Base-by-base conservation (phyloP, 2,797 vertebrate genomes). In the Tokudaia tokunoshimensis region DNA sequence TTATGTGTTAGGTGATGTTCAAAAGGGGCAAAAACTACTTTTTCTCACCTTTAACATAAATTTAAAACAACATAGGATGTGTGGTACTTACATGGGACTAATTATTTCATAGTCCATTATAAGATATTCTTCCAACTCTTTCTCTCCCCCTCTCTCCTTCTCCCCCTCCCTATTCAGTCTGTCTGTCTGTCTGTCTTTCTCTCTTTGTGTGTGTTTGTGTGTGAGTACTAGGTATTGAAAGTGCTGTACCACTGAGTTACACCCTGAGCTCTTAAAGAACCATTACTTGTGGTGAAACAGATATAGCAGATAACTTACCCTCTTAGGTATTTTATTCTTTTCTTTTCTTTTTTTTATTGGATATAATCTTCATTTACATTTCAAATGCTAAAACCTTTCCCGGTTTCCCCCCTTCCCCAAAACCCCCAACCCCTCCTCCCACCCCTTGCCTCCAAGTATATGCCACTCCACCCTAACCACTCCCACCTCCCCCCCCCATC, bases 41-140 rank as follows among this genome's bases (percentile, higher is more conserved):
- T 85, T 89, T 59, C 8, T 82, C 20, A 37, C 85, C 44, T 81
- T 90, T 90, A 93, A 79, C 74, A 41, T 20, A 61, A 74, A 84
- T 6, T 94, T 31, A 92, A 94, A 94, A 80, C 89, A 88, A 92
- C 34, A 67, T 0, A 81, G 34, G 31, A 67, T 91, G 94, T 92
- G 26, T 80, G 41, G 61, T 47, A 47, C 8, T 34, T 65, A 85
- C 3, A 22, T 79, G 26, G 52, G 86, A 19, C 47, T 26, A 83
- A 13, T 88, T 82, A 82, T 76, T 75, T 75, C 47, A 65, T 55
- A 67, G 75, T 3, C 59, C 50, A 37, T 67, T 82, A 87, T 20
- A 65, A 84, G 59, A 63, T 26, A 65, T 34, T 47, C 37, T 20
- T 84, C 44, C 44, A n/a, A 20, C 19, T 50, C 82, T 61, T n/a